These are phyloP conservation scores for Pomacea maculata DNA, from an alignment of 1,140 invertebrate genomes.

Conservation along the genomic window DNA sequence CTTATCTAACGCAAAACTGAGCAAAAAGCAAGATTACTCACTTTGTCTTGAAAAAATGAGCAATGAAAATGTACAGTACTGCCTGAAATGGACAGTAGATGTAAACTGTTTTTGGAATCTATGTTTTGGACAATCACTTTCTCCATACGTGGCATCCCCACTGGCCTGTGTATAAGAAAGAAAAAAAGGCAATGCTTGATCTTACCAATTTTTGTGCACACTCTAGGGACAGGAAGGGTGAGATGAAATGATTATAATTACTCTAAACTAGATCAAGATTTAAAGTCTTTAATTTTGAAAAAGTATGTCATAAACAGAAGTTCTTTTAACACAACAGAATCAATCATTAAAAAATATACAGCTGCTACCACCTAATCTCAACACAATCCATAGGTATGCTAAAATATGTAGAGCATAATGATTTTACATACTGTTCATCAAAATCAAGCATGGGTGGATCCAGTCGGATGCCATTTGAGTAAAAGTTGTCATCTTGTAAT, in stretches of 20 bases:
- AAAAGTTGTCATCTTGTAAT: constrained; percentile 52
- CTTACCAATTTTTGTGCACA: too few species aligned
- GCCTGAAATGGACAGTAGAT: constrained; percentile 86
- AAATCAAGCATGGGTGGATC: constrained; percentile 76
- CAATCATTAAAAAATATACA: too few species aligned
- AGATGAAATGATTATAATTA: not conserved
- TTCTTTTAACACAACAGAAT: too few species aligned
- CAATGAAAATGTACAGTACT: constrained; percentile 89
- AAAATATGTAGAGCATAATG: not conserved
- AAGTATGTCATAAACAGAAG: too few species aligned
- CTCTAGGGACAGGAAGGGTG: not conserved
- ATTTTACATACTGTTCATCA: constrained; percentile 72
- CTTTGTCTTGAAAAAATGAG: constrained; percentile 91
- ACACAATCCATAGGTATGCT: not conserved
- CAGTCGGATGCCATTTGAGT: constrained; percentile 69
- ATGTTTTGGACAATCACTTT: constrained; percentile 83
- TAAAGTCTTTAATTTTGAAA: too few species aligned
- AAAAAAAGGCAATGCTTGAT: not conserved
- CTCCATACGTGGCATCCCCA: constrained; percentile 83
- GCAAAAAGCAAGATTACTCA: constrained; percentile 58
- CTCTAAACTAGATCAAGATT: too few species aligned
- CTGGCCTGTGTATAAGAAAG: constrained; percentile 72
- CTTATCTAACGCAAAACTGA: too few species aligned
- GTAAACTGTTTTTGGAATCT: constrained; percentile 79
- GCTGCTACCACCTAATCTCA: not conserved